phyloP scores from a whole-genome alignment of 2,797 vertebrate genomes.

The Prionace glauca region DNA sequence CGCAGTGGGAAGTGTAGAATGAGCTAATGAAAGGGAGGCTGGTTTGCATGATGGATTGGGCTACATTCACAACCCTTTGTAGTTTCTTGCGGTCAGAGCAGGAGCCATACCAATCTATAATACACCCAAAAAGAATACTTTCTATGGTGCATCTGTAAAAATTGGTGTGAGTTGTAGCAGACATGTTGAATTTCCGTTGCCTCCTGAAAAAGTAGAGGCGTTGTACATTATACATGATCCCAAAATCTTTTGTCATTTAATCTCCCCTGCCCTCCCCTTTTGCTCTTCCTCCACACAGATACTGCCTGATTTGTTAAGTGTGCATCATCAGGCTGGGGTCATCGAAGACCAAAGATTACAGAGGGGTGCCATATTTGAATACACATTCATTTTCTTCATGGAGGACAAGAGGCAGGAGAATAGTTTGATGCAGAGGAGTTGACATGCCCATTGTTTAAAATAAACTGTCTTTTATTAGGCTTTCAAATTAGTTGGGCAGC shows the following conservation, averaged over 20 bases:
- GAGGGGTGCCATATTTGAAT: neutral
- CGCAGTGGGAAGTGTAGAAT: too few species aligned
- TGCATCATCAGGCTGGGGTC: neutral
- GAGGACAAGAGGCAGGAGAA: neutral
- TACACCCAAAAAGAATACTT: too few species aligned
- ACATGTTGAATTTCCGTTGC: too few species aligned
- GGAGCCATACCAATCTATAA: too few species aligned
- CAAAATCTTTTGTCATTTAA: neutral
- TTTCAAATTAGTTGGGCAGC: neutral
- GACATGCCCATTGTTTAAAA: neutral
- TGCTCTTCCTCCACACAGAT: neutral
- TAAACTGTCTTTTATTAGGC: neutral
- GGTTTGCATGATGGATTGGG: too few species aligned
- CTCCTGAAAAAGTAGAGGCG: too few species aligned
- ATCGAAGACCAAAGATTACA: neutral
- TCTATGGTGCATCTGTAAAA: too few species aligned
- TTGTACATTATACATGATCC: neutral
- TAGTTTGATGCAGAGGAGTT: neutral
- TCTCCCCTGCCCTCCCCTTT: neutral
- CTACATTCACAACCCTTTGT: too few species aligned
- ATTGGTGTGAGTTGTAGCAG: too few species aligned
- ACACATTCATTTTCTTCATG: neutral
- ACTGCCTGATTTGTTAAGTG: neutral
- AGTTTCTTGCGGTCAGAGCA: too few species aligned
- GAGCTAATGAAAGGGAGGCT: too few species aligned